Conservation (phyloP, 2,113 vertebrate genomes). For the Mormyrus iriodes region DNA sequence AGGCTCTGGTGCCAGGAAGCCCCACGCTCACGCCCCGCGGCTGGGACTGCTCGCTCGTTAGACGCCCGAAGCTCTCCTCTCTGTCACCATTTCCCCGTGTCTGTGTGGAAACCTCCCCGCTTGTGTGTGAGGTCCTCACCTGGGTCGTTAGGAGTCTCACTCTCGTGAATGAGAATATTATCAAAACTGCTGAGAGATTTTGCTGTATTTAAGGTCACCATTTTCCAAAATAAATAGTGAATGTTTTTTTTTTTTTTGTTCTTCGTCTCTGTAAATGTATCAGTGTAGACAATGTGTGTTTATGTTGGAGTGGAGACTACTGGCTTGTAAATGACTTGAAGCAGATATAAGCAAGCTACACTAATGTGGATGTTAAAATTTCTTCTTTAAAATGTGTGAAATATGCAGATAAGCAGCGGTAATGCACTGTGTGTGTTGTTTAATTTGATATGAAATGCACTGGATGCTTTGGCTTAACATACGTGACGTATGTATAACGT, state of each 20-base stretch:
- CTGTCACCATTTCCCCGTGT: not conserved
- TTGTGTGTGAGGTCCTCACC: slow-evolving; percentile 35
- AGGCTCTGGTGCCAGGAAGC: not conserved
- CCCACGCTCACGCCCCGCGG: slow-evolving; percentile 29
- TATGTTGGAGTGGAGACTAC: slow-evolving; percentile 29
- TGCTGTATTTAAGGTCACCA: not conserved
- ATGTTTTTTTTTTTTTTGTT: slow-evolving; percentile 19
- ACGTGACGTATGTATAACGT: not conserved
- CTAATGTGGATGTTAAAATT: not conserved
- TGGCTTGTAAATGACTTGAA: slow-evolving; percentile 27
- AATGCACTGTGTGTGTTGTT: slow-evolving; percentile 36
- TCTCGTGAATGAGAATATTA: not conserved
- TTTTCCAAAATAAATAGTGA: not conserved
- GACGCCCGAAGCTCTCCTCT: not conserved
- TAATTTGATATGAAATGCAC: slow-evolving; percentile 23
- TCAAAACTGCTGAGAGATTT: not conserved
- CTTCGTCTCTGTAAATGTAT: slow-evolving; percentile 30
- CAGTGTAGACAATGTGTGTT: not conserved
- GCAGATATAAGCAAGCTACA: slow-evolving; percentile 24
- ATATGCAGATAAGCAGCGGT: slow-evolving; percentile 22
- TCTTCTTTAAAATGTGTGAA: slow-evolving; percentile 21
- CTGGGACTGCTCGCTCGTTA: not conserved
- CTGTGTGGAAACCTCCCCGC: slow-evolving; percentile 13
- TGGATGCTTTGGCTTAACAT: slow-evolving; percentile 8
- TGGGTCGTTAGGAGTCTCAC: not conserved